Evolutionary conservation across 2,113 vertebrate genomes (phyloP).

Genomic region (Brachionichthys hirsutus): DNA sequence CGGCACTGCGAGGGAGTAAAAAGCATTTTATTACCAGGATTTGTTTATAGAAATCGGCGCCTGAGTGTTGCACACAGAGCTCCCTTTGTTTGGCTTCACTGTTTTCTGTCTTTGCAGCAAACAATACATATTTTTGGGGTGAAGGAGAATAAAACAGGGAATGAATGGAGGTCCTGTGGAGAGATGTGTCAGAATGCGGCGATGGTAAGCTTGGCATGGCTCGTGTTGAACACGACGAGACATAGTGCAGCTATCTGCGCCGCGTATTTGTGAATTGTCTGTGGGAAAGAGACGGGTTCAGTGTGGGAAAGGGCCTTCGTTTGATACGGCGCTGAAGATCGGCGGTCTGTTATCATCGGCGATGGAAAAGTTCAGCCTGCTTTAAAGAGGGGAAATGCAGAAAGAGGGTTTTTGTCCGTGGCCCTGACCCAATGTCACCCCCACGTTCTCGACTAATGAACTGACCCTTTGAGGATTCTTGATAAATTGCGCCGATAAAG

Average conservation of each 20-base stretch:
- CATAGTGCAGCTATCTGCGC: constrained; percentile 38
- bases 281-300: constrained; percentile 63
- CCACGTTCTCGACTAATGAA: constrained; percentile 37
- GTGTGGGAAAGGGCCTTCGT: constrained; percentile 64
- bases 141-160: constrained; percentile 40
- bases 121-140: constrained; percentile 51
- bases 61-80: constrained; percentile 50
- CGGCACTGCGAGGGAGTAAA: too few relatives aligned
- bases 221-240: constrained; percentile 40
- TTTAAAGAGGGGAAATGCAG: constrained; percentile 43
- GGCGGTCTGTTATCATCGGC: constrained; percentile 55
- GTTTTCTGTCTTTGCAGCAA: constrained; percentile 26
- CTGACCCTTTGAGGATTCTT: constrained; percentile 41
- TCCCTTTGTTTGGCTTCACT: constrained; percentile 43
- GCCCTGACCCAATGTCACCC: constrained; percentile 45
- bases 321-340: constrained; percentile 52
- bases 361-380: constrained; percentile 56
- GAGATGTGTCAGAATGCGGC: constrained; percentile 50
- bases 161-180: constrained; percentile 50
- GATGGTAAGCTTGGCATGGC: constrained; percentile 53
- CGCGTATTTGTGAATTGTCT: constrained; percentile 31
- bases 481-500: constrained; percentile 62
- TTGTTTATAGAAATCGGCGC: constrained; percentile 51
- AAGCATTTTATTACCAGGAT: constrained; percentile 40
- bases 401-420: constrained; percentile 55